Conservation (phyloP, 2,113 vertebrate species). For the Pangasianodon gigas region DNA sequence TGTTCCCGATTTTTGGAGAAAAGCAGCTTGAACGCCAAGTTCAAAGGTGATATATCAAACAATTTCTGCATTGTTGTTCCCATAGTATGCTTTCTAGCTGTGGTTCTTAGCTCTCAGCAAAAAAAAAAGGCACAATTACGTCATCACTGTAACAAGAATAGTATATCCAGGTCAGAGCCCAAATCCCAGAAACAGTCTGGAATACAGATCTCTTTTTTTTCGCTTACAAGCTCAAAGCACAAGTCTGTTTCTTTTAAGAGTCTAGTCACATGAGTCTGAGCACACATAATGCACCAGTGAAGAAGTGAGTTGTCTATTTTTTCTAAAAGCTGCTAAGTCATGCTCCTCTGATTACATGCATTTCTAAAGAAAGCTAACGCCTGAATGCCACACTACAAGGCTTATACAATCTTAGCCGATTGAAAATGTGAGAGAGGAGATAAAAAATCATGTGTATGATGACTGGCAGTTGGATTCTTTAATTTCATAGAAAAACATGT, state of each 20-base stretch:
- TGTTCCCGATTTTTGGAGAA: not conserved
- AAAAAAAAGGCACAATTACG: not conserved
- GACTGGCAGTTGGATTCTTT: not conserved
- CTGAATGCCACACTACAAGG: not conserved
- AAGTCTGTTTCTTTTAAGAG: conserved; percentile 1
- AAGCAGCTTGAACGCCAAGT: not conserved
- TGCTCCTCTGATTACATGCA: not conserved
- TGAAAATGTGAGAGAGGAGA: not conserved
- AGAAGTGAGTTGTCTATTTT: conserved; percentile 3
- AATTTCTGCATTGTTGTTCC: not conserved
- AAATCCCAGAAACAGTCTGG: not conserved
- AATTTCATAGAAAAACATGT: not conserved
- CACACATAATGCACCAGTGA: not conserved
- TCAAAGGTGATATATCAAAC: not conserved
- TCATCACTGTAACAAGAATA: not conserved
- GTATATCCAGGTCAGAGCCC: conserved; percentile 6
- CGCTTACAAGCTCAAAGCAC: not conserved
- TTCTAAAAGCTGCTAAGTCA: conserved; percentile 4
- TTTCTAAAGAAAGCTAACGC: not conserved
- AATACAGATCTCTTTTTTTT: not conserved
- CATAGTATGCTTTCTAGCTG: not conserved
- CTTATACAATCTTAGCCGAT: not conserved
- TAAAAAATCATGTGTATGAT: not conserved
- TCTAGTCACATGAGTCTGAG: not conserved
- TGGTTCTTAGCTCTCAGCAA: not conserved